A percentile compares a stretch with the other conserved stretches of the same genome.
phyloP scores from a whole-genome alignment of 2,113 vertebrate genomes.

The Mesocricetus auratus region DNA sequence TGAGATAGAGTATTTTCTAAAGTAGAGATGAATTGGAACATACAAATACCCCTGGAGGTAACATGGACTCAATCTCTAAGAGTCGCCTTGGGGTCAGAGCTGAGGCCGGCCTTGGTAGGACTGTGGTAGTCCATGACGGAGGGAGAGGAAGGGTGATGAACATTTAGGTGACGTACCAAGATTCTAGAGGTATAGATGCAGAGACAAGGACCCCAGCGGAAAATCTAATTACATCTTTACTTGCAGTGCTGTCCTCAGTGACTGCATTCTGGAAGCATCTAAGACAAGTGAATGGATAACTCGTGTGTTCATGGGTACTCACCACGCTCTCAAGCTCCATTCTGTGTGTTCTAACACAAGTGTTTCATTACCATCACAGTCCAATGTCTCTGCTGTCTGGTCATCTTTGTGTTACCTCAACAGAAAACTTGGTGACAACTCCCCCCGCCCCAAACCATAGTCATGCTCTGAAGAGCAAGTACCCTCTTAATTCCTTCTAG shows the following conservation, averaged over 20 bases:
- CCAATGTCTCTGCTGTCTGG: not conserved
- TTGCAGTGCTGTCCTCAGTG: not conserved
- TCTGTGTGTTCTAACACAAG: not conserved
- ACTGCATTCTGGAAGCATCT: not conserved
- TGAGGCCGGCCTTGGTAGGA: not conserved
- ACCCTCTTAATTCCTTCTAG: not conserved
- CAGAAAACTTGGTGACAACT: too few species aligned
- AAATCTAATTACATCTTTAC: not conserved
- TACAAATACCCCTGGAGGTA: not conserved
- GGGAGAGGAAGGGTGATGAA: not conserved
- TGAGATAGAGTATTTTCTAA: not conserved
- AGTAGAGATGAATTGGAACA: not conserved
- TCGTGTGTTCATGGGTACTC: not conserved
- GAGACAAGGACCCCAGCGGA: not conserved
- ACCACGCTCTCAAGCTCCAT: not conserved
- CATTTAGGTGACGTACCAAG: not conserved
- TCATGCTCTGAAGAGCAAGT: not conserved
- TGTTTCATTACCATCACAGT: not conserved
- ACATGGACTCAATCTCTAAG: not conserved
- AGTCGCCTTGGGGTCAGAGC: not conserved
- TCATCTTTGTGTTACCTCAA: not conserved
- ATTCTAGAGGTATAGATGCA: not conserved
- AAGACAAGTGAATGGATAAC: not conserved
- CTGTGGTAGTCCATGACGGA: fast-evolving
- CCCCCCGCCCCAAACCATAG: not conserved